Evolutionary conservation across 2,113 vertebrate genomes (phyloP), one percentile per base, ranked within the genome.

Genomic region (Trichechus manatus): DNA sequence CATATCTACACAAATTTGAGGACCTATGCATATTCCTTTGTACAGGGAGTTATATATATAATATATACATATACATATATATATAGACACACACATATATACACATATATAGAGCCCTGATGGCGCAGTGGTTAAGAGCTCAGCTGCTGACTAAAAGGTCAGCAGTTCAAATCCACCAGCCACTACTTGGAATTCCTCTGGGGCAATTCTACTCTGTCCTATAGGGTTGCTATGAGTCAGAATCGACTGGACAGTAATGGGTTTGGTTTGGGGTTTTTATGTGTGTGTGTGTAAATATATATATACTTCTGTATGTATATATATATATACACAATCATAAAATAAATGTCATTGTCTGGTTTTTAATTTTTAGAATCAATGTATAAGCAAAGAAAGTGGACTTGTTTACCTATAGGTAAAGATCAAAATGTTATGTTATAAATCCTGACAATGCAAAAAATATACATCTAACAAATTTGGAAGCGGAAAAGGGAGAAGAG

Each of bases 311-410:
- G 50, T 53, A 13, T 53, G 50, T 53, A 53, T 13, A 56, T 11
- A 56, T 17, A 95, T 64, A 66, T 61, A 17, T 11, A 56, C 53
- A 56, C 53, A 56, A 15, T 56, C 53, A 56, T 56, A 56, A 56
- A 56, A 15, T 80, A 61, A 63, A 95, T 80, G 53, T 77, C 19
- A 95, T 9, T 80, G 44, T 33, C 33, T 86, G 23, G 63, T 44
- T 90, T 81, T 75, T 56, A 68, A 77, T 94, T 50, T 91, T 75
- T n/a, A 91, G 75, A 90, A 91, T 74, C 4, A 90, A 87, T 19
- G 17, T 79, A 31, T 25, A 33, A 53, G 36, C 68, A 68, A 88
- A 88, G 39, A 39, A 23, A 63, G 68, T 44, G 15, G 81, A 61
- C 61, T 92, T 66, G 29, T 90, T 75, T 74, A 86, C 61, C 25